Percentiles rank a stretch among this genome's conserved stretches.
These are phyloP conservation scores for Hypomecis atomaria DNA, from an alignment of 2,888 invertebrate genomes.

Conservation along the genomic window DNA sequence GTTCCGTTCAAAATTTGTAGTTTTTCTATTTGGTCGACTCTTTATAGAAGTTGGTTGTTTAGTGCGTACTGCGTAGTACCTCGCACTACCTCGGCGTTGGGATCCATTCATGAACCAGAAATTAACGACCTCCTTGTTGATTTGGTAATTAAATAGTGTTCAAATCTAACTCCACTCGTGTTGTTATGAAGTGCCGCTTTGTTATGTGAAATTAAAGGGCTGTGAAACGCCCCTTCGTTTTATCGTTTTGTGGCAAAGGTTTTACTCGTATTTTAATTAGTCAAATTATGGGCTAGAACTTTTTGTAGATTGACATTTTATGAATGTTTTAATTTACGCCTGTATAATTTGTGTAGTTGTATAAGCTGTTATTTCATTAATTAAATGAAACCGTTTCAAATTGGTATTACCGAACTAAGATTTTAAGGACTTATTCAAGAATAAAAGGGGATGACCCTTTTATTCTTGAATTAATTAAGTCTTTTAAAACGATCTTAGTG, in stretches of 20 bases:
- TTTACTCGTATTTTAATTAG: not conserved
- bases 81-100: constrained; percentile 14
- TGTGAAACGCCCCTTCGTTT: constrained; percentile 9
- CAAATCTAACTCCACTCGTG: constrained; percentile 22
- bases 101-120: constrained; percentile 23
- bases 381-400: no score
- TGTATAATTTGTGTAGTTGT: no score
- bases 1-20: not conserved
- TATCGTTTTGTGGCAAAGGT: constrained; percentile 29
- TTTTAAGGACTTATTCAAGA: no score
- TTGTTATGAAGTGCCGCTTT: constrained; percentile 12
- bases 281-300: no score
- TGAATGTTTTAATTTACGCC: no score
- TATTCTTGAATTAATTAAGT: no score
- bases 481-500: no score
- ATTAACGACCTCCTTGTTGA: constrained; percentile 22
- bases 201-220: constrained; percentile 13
- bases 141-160: constrained; percentile 26
- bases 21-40: not conserved
- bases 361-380: no score
- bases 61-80: not conserved
- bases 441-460: no score
- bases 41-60: not conserved
- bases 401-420: no score
- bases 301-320: no score